Percentiles rank a stretch among this genome's conserved stretches.
Conservation (phyloP, 2,113 vertebrate species). For the Neoarius graeffei region DNA sequence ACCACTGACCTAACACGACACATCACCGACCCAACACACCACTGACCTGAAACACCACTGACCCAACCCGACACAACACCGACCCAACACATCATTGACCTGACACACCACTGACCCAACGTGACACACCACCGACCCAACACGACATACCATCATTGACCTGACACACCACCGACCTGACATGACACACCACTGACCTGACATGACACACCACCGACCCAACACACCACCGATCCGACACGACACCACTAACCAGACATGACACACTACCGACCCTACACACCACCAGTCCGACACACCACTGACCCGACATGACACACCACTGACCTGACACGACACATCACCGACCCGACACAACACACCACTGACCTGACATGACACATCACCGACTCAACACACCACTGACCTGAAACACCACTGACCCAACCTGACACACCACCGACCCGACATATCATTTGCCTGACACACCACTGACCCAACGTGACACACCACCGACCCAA, state of each 20-base stretch:
- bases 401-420: neutral
- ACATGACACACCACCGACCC: neutral
- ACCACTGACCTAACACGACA: neutral
- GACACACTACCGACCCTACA: neutral
- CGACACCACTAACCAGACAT: neutral
- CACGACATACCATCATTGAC: too few relatives aligned
- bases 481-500: too few relatives aligned
- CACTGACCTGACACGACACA: neutral
- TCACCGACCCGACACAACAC: neutral
- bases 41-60: neutral
- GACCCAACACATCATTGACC: neutral
- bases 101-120: neutral
- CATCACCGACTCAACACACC: neutral
- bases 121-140: neutral
- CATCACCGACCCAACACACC: neutral
- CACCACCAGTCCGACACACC: neutral
- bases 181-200: neutral
- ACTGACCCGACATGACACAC: neutral
- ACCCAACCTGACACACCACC: neutral
- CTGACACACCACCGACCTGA: neutral
- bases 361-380: too few relatives aligned
- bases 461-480: too few relatives aligned
- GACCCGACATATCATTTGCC: too few relatives aligned
- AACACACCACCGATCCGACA: neutral
- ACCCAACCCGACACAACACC: neutral